A percentile compares a stretch with the other conserved stretches of the same genome.
Evolutionary conservation across 2,888 invertebrate species (phyloP).

Genomic region (Alentia gelatinosa): DNA sequence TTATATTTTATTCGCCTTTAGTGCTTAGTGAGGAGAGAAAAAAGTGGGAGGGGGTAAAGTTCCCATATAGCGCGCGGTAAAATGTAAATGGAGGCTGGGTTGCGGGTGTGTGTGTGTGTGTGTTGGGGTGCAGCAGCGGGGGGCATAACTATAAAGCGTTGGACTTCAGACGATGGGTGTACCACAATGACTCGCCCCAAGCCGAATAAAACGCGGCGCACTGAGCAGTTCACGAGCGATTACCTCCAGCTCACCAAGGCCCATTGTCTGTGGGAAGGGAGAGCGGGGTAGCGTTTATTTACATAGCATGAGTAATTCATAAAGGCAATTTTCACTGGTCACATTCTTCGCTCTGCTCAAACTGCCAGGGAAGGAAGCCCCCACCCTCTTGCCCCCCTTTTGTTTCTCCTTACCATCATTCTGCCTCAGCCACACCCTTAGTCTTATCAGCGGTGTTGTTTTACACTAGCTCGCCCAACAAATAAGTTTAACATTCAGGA

Average conservation of each 20-base stretch:
- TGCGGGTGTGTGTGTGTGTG: not conserved
- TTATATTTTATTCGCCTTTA: not conserved
- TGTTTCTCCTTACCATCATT: not conserved
- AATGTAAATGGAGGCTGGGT: not conserved
- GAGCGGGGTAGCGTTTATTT: slow-evolving; percentile 17
- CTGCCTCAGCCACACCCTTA: too few species aligned
- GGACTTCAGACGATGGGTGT: not conserved
- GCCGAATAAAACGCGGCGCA: not conserved
- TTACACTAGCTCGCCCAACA: not conserved
- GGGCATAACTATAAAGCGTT: not conserved
- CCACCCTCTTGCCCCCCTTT: not conserved
- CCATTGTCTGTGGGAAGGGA: not conserved
- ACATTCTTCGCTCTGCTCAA: not conserved
- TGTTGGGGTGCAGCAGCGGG: not conserved
- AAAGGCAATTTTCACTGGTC: slow-evolving; percentile 41
- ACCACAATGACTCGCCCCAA: not conserved
- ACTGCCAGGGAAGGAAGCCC: not conserved
- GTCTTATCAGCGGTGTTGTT: not conserved
- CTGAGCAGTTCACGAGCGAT: not conserved
- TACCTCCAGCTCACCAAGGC: not conserved
- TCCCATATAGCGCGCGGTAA: not conserved
- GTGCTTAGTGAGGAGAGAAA: too few species aligned
- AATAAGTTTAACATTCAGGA: not conserved
- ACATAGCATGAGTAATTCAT: slow-evolving; percentile 43
- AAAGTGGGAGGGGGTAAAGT: not conserved